Evolutionary conservation across 2,888 invertebrate species (phyloP).

Genomic region (Rotaria socialis): DNA sequence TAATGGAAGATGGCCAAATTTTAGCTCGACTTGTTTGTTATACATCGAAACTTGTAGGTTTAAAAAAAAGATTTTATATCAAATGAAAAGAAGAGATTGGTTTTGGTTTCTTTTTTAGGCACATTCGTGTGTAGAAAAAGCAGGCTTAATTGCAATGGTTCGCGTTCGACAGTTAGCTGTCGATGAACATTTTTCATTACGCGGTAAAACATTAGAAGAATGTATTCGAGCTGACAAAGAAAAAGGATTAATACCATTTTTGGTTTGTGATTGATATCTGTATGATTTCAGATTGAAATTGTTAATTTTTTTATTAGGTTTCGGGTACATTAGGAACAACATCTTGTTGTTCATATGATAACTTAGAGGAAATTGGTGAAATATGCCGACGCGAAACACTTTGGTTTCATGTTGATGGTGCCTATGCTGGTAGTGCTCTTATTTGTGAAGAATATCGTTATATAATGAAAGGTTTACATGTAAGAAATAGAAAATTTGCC

Average conservation of each 20-base stretch:
- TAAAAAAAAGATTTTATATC: background rate
- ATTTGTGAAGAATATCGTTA: conserved; percentile 91
- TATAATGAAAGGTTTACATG: conserved; percentile 67
- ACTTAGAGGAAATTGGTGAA: conserved; percentile 80
- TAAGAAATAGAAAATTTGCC: background rate
- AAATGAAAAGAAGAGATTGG: too few species aligned
- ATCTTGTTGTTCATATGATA: conserved; percentile 91
- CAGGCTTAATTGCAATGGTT: conserved; percentile 58
- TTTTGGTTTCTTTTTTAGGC: conserved; percentile 51
- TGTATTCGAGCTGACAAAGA: conserved; percentile 82
- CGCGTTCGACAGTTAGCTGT: conserved; percentile 58
- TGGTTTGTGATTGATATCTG: conserved; percentile 66
- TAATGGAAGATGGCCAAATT: conserved; percentile 80
- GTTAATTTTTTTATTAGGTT: background rate
- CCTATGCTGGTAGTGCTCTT: conserved; percentile 92
- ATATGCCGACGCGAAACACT: conserved; percentile 69
- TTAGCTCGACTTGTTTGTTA: conserved; percentile 83
- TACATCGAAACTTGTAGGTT: conserved; percentile 60
- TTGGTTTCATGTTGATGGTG: conserved; percentile 94
- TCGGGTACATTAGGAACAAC: conserved; percentile 88
- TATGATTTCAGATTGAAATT: background rate
- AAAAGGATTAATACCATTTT: conserved; percentile 89
- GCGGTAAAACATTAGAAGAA: conserved; percentile 62
- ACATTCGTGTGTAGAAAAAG: conserved; percentile 61
- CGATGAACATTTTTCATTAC: conserved; percentile 56